Percentiles rank a stretch among this genome's conserved stretches.
These are phyloP conservation scores for Orestias chungarensis DNA, from an alignment of 2,797 vertebrate genomes.

Conservation along the genomic window DNA sequence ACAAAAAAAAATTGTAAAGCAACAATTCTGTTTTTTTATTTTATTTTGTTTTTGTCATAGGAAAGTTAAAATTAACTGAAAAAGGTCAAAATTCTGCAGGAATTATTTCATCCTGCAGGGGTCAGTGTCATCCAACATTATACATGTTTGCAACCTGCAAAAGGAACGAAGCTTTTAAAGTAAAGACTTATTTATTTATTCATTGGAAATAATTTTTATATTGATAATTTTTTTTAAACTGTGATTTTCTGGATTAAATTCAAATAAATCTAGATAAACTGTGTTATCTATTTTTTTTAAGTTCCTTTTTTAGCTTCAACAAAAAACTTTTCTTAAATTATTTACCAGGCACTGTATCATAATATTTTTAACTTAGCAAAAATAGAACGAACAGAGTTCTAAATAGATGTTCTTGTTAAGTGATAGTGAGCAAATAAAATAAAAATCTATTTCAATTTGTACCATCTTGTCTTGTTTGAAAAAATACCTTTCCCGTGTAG, in stretches of 20 bases:
- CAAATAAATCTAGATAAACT: not conserved
- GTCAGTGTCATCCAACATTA: conserved; percentile 55
- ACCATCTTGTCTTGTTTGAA: too few species aligned
- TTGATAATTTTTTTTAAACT: not conserved
- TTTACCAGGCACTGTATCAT: not conserved
- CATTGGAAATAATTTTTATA: not conserved
- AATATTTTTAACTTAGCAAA: not conserved
- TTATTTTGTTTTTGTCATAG: not conserved
- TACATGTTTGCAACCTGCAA: not conserved
- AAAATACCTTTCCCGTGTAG: not conserved
- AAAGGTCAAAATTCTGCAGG: conserved; percentile 8
- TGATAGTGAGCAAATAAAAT: not conserved
- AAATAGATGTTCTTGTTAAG: not conserved
- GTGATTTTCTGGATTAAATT: not conserved
- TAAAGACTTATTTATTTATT: not conserved
- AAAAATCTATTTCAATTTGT: too few species aligned
- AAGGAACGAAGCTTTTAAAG: not conserved
- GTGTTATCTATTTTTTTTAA: not conserved
- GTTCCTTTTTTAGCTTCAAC: not conserved
- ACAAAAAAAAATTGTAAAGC: not conserved
- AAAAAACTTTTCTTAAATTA: not conserved
- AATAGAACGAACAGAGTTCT: not conserved
- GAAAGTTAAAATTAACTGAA: not conserved
- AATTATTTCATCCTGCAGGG: conserved; percentile 55
- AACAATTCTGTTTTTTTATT: not conserved